Percentiles rank a stretch among this genome's conserved stretches.
phyloP scores from a whole-genome alignment of 1,140 invertebrate species.

The Sinonovacula constricta region DNA sequence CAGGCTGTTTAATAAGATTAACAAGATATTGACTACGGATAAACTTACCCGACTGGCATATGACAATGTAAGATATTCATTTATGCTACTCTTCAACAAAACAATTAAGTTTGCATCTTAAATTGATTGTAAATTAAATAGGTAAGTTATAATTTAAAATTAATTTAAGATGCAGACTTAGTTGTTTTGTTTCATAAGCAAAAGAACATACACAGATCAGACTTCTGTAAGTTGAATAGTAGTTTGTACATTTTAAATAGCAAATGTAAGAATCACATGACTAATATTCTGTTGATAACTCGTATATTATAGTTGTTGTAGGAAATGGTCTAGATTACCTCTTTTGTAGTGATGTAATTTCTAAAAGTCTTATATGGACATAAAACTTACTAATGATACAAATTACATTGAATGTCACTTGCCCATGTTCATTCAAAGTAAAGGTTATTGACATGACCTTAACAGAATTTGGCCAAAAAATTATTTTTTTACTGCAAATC shows the following conservation, averaged over 20 bases:
- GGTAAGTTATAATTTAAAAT: not conserved
- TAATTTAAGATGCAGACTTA: not conserved
- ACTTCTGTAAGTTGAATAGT: constrained; percentile 2
- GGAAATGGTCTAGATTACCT: too few species aligned
- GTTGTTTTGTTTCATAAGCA: not conserved
- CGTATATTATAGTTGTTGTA: too few species aligned
- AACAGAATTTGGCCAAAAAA: too few species aligned
- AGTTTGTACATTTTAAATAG: not conserved
- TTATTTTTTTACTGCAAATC: too few species aligned
- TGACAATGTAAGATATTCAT: constrained; percentile 69
- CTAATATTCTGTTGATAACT: too few species aligned
- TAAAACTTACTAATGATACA: too few species aligned
- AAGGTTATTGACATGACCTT: too few species aligned
- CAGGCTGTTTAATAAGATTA: constrained; percentile 84
- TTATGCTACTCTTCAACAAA: not conserved
- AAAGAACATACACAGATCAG: not conserved
- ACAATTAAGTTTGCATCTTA: not conserved
- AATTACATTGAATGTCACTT: too few species aligned
- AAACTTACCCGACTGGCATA: constrained; percentile 84
- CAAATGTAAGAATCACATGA: not conserved
- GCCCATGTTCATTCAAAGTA: too few species aligned
- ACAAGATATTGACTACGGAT: constrained; percentile 86
- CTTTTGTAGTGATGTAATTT: too few species aligned
- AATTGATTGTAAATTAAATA: not conserved
- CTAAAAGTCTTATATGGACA: too few species aligned